Conservation (phyloP, 2,113 vertebrate species). For the Ictidomys tridecemlineatus region DNA sequence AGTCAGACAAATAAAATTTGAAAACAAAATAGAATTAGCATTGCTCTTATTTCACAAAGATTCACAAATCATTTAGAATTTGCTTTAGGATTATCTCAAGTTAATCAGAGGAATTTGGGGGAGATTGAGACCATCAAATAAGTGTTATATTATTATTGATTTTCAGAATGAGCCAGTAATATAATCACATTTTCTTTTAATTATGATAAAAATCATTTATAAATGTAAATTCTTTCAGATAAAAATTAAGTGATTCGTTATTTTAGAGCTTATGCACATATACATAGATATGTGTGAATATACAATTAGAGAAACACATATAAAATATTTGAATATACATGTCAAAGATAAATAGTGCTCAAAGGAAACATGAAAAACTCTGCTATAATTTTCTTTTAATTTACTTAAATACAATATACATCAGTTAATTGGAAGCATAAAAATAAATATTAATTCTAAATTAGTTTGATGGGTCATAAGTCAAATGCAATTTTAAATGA, state of each 20-base stretch:
- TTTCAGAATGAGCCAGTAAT: background rate
- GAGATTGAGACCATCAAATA: background rate
- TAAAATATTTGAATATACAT: background rate
- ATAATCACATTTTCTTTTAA: background rate
- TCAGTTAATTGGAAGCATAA: background rate
- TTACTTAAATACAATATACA: background rate
- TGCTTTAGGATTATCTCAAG: background rate
- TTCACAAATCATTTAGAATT: background rate
- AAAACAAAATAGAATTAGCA: background rate
- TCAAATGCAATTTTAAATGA: background rate
- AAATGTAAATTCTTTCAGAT: background rate
- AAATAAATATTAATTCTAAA: background rate
- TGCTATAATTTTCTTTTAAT: background rate
- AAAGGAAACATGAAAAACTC: no score
- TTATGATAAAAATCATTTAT: background rate
- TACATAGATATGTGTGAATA: no score
- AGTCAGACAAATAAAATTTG: background rate
- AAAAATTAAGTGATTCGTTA: no score
- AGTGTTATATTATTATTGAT: background rate
- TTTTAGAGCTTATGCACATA: no score
- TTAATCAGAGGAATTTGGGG: background rate
- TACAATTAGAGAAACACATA: no score
- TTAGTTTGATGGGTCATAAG: background rate
- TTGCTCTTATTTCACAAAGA: background rate
- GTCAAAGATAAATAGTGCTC: background rate